phyloP scores from a whole-genome alignment of 2,113 vertebrate genomes.

The Pangasianodon hypophthalmus region DNA sequence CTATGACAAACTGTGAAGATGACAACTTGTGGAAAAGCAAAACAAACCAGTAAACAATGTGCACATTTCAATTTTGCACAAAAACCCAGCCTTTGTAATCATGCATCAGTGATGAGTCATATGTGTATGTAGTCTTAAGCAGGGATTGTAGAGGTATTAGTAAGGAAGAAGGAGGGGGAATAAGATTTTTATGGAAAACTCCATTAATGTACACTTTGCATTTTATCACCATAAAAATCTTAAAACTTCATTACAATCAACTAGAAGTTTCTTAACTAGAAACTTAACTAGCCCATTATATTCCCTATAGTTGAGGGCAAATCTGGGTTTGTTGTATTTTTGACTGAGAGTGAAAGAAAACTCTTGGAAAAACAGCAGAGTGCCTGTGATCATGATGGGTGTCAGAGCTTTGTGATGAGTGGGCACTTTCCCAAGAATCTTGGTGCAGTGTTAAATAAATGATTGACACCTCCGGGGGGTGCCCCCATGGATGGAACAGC shows the following conservation, averaged over 20 bases:
- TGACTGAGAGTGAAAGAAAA: conserved; percentile 20
- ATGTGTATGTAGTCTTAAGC: neutral
- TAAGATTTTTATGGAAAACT: neutral
- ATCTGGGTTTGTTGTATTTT: neutral
- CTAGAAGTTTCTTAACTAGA: too few relatives aligned
- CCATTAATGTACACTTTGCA: neutral
- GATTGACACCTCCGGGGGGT: conserved; percentile 51
- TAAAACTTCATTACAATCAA: neutral
- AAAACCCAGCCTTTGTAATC: neutral
- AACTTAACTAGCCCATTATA: neutral
- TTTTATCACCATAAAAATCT: neutral
- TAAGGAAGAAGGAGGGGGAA: neutral
- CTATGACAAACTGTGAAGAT: neutral
- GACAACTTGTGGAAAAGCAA: neutral
- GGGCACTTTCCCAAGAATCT: conserved; percentile 59
- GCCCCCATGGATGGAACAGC: conserved; percentile 42
- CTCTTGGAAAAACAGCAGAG: conserved; percentile 4
- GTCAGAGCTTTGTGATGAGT: conserved; percentile 61
- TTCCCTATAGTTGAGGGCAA: neutral
- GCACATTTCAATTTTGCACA: neutral
- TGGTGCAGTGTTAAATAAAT: conserved; percentile 60
- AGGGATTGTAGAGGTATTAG: neutral
- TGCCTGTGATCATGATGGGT: conserved; percentile 62
- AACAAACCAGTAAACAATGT: neutral
- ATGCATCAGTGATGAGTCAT: neutral